These are phyloP conservation scores for Chiridota heheva DNA, from an alignment of 35 echinoderm and acorn worm species.

Conservation along the genomic window DNA sequence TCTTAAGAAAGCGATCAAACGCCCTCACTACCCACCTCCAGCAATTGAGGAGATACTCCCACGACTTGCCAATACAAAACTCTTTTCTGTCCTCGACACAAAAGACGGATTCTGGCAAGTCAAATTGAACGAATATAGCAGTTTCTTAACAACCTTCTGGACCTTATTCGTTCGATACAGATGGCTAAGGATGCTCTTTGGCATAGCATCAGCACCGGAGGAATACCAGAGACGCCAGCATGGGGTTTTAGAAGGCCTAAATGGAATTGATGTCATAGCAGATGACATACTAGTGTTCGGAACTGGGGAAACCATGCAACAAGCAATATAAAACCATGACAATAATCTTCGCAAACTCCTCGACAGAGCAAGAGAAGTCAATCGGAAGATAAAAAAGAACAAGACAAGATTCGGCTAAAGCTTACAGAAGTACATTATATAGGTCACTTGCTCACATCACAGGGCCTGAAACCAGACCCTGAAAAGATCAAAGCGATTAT, in stretches of 20 bases:
- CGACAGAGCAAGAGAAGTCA: conserved; percentile 21
- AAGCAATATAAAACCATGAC: conserved; percentile 47
- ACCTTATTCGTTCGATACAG: conserved; percentile 53
- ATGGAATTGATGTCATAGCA: conserved; percentile 23
- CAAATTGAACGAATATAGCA: conserved; percentile 45
- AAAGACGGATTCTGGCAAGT: conserved; percentile 58
- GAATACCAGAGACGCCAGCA: conserved; percentile 57
- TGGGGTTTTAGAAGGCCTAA: conserved; percentile 32
- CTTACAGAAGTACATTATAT: conserved; percentile 58
- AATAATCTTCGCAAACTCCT: conserved; percentile 17
- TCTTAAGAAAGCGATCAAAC: background rate
- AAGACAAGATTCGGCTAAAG: conserved; percentile 47
- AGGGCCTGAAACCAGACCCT: conserved; percentile 47
- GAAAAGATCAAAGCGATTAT: conserved; percentile 47
- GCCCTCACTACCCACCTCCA: conserved; percentile 43
- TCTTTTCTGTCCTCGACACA: conserved; percentile 43
- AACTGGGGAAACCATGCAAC: conserved; percentile 22
- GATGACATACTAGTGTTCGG: conserved; percentile 58
- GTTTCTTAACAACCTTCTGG: conserved; percentile 41
- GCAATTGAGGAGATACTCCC: conserved; percentile 42
- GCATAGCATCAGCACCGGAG: conserved; percentile 50
- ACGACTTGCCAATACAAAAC: conserved; percentile 39
- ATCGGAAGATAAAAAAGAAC: conserved; percentile 55
- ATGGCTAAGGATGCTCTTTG: conserved; percentile 56
- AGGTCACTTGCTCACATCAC: conserved; percentile 41